phyloP scores from a whole-genome alignment of 2,888 invertebrate genomes.

The Aphidius colemani region DNA sequence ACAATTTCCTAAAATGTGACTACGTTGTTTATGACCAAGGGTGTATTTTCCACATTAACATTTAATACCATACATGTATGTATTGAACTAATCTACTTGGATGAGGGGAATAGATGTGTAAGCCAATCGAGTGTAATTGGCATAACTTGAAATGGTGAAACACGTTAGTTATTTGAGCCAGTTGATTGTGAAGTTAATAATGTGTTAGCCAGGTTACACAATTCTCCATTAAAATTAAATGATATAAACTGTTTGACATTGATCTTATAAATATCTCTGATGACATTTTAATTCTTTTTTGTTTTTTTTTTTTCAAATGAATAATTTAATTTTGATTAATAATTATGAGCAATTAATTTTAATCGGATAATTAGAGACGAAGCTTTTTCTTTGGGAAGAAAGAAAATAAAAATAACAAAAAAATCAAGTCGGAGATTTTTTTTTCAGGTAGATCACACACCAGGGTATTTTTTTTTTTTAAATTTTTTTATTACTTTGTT shows the following conservation, averaged over 20 bases:
- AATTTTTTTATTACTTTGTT: neutral
- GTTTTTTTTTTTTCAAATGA: too few relatives aligned
- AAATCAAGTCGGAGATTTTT: slow-evolving; percentile 6
- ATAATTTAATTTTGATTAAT: too few relatives aligned
- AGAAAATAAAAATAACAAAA: too few relatives aligned
- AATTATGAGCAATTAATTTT: too few relatives aligned
- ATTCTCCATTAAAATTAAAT: neutral
- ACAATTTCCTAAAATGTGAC: neutral
- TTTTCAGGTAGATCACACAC: slow-evolving; percentile 15
- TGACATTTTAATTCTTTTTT: neutral
- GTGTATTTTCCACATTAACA: neutral
- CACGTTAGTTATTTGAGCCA: slow-evolving; percentile 2
- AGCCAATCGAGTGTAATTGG: slow-evolving; percentile 22
- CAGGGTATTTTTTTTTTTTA: slow-evolving; percentile 10
- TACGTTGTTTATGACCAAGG: neutral
- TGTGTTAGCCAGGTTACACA: neutral
- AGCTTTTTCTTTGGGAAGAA: too few relatives aligned
- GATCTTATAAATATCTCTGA: neutral
- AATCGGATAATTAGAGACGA: too few relatives aligned
- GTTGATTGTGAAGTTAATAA: neutral
- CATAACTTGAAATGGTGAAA: slow-evolving; percentile 10
- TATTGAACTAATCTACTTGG: too few relatives aligned
- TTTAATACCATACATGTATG: too few relatives aligned
- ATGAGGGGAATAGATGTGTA: slow-evolving; percentile 8
- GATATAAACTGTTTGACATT: too few relatives aligned